Evolutionary conservation across 2,888 invertebrate species (phyloP), one percentile per base, ranked within the genome.

Genomic region (Hydraecia micacea): DNA sequence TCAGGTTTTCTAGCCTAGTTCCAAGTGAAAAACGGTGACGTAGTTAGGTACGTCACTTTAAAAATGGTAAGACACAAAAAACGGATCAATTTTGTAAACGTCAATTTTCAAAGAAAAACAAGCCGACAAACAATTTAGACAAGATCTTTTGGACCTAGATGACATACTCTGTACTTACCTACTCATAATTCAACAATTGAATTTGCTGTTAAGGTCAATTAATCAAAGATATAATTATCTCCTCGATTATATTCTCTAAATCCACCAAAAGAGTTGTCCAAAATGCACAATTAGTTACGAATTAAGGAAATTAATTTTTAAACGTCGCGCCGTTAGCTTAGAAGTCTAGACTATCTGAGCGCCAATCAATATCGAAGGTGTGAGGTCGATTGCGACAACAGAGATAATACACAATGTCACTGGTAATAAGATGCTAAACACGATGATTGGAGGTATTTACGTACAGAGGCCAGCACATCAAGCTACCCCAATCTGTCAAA

Each of bases 351-450:
- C 6, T 25, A 77, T 58, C 55, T n/a, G 36, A 15, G 42, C 32
- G 28, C 4, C 42, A 60, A 83, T 75, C 52, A 68, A 69, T 65
- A 74, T 18, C 8, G 2, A 5, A 42, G 55, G 55, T 67, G 36
- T 69, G 73, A 87, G 75, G 86, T 62, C 84, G 60, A 76, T 75
- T 62, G 68, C 36, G 5, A 63, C 68, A 72, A 68, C 75, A 13
- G 46, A 55, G 58, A 67, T 72, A 62, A 71, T 28, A 72, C 39
- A 25, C 77, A 87, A 87, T 81, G 83, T 66, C 79, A 32, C 58
- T 46, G 13, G 25, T 79, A 80, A 73, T 86, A n/a, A 49, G 1
- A 86, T 88, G 77, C 81, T 11, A 66, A 36, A 69, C 86, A 86
- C 86, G 79, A 76, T 21, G 21, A 49, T 68, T n/a, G 1, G 25